phyloP scores from a whole-genome alignment of 2,888 invertebrate species.

The Parnassius apollo region DNA sequence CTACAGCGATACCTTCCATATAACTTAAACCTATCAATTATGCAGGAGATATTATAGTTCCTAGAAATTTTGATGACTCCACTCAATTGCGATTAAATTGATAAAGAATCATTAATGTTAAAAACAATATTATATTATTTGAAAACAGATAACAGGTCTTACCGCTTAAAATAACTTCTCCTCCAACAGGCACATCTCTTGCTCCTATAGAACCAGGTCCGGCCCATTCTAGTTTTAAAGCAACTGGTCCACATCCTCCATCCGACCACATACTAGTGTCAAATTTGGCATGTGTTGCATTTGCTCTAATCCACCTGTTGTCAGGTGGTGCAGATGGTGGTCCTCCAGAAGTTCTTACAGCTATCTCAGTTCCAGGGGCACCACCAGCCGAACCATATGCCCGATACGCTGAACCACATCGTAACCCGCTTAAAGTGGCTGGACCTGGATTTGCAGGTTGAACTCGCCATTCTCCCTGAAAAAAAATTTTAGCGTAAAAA shows the following conservation, averaged over 20 bases:
- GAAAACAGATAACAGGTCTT: slow-evolving; percentile 27
- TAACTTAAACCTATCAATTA: too few relatives aligned
- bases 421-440: slow-evolving; percentile 85
- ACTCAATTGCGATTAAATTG: too few relatives aligned
- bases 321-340: slow-evolving; percentile 83
- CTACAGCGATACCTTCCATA: too few relatives aligned
- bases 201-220: slow-evolving; percentile 76
- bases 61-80: too few relatives aligned
- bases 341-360: slow-evolving; percentile 91
- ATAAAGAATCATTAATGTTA: too few relatives aligned
- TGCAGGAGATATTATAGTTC: too few relatives aligned
- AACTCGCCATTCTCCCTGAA: slow-evolving; percentile 84
- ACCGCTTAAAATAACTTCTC: slow-evolving; percentile 73
- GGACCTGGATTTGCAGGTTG: slow-evolving; percentile 68
- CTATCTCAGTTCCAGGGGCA: slow-evolving; percentile 86
- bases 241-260: slow-evolving; percentile 91
- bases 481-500: slow-evolving; percentile 38
- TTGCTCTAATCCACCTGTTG: slow-evolving; percentile 88
- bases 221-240: slow-evolving; percentile 87
- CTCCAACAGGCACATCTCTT: slow-evolving; percentile 70
- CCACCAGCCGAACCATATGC: slow-evolving; percentile 91
- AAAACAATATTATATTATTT: too few relatives aligned
- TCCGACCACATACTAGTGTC: slow-evolving; percentile 91
- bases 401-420: slow-evolving; percentile 92
- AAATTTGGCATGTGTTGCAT: slow-evolving; percentile 89